Conservation (phyloP, 2,888 invertebrate species). For the Anagyrus pseudococci region DNA sequence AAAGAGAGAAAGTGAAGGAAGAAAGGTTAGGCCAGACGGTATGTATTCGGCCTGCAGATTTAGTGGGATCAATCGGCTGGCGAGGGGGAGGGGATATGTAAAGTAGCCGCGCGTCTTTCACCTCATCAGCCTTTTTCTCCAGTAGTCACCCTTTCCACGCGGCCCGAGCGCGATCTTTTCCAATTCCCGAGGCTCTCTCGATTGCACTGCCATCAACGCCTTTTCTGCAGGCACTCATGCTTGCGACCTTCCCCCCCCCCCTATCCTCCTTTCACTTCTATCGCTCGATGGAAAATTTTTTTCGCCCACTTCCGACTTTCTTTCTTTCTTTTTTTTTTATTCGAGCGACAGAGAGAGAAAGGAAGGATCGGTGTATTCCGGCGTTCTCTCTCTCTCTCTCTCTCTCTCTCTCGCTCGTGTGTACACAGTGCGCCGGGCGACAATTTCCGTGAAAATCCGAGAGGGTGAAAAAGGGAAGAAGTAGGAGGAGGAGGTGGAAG, state of each 20-base stretch:
- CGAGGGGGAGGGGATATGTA: constrained; percentile 43
- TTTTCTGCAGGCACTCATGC: background rate
- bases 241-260: background rate
- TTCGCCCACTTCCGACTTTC: too few relatives aligned
- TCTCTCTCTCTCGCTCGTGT: background rate
- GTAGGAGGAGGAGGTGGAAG: background rate
- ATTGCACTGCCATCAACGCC: constrained; percentile 11
- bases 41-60: constrained; percentile 44
- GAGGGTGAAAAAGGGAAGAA: too few relatives aligned
- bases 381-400: too few relatives aligned
- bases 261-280: constrained; percentile 2
- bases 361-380: too few relatives aligned
- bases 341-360: background rate
- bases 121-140: constrained; percentile 25
- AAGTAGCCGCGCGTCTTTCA: constrained; percentile 40
- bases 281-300: background rate
- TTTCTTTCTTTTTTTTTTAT: background rate
- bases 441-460: constrained; percentile 22
- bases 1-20: constrained; percentile 1
- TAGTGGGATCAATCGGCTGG: constrained; percentile 46
- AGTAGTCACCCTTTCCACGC: background rate
- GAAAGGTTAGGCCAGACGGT: too few relatives aligned
- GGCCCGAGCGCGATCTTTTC: constrained; percentile 5
- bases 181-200: constrained; percentile 16
- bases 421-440: background rate